Evolutionary conservation across 2,797 vertebrate genomes (phyloP), one percentile per base, ranked within the genome.

Genomic region (Cirrhinus molitorella): DNA sequence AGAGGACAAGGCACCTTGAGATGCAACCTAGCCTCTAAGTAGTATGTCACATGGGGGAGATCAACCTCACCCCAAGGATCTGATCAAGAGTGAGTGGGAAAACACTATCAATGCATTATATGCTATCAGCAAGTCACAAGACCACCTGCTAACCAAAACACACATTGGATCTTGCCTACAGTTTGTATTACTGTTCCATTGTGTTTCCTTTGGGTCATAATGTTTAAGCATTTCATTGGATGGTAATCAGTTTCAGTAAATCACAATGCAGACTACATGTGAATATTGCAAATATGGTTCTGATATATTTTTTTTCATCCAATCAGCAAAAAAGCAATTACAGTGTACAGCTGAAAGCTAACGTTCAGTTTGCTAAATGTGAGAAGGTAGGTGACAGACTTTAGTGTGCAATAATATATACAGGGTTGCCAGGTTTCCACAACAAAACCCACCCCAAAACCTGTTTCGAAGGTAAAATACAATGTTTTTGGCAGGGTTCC

Each of bases 11-110:
- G 75, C 28, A 87, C 25, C 77, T 76, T 67, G 59, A 34, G 77
- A 86, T 83, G 83, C 45, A 67, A 83, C 78, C 89, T 68, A 81
- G 85, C 78, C 68, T 82, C 65, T 78, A 55, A 81, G 31, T 74
- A 49, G 51, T 76, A 53, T 40, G 67, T 37, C 47, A 80, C 67
- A 86, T 16, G 31, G 16, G 55, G 17, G 19, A 72, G 43, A 47
- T 67, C 49, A 68, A 68, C 14, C 49, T 40, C 21, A 55, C 7
- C 8, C 10, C 45, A 66, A 65, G 47, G 80, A 59, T 47, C 73
- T 80, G 57, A 23, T 55, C 83, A 85, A 79, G 37, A 81, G 40
- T 72, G 76, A 68, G 71, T 57, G 53, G 57, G 23, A 80, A 74
- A 70, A 55, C 21, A 47, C 12, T 37, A 59, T 84, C 57, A 59